These are phyloP conservation scores for Buteo buteo DNA, from an alignment of 2,113 vertebrate species.

Conservation along the genomic window DNA sequence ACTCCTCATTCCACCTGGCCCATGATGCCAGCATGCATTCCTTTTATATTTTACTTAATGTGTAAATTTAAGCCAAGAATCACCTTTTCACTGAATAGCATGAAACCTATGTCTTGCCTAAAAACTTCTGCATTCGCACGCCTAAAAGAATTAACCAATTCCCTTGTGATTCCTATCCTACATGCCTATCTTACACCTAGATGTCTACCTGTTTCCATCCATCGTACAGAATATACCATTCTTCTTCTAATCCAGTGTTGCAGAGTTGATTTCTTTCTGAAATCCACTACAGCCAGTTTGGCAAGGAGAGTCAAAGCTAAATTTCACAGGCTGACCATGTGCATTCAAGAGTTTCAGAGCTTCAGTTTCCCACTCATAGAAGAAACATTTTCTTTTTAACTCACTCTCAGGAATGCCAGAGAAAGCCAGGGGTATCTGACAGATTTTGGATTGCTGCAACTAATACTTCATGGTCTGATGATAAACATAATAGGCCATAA, in stretches of 20 bases:
- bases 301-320: background rate
- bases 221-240: background rate
- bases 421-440: constrained; percentile 13
- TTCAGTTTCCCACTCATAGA: background rate
- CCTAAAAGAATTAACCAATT: background rate
- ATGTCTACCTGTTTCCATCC: background rate
- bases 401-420: background rate
- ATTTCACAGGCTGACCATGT: constrained; percentile 20
- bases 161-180: background rate
- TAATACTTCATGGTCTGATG: constrained; percentile 55
- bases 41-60: background rate
- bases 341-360: constrained; percentile 15
- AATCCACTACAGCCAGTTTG: constrained; percentile 6
- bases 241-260: background rate
- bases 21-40: background rate
- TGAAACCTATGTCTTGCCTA: background rate
- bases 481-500: background rate
- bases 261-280: constrained; percentile 8
- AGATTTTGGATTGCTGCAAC: constrained; percentile 34
- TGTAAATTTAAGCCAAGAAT: background rate
- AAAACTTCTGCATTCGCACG: background rate
- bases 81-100: background rate
- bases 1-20: background rate
- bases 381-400: constrained; percentile 30
- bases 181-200: background rate